These are phyloP conservation scores for Manis crassicaudata DNA, from an alignment of 2,797 vertebrate species.

Conservation along the genomic window DNA sequence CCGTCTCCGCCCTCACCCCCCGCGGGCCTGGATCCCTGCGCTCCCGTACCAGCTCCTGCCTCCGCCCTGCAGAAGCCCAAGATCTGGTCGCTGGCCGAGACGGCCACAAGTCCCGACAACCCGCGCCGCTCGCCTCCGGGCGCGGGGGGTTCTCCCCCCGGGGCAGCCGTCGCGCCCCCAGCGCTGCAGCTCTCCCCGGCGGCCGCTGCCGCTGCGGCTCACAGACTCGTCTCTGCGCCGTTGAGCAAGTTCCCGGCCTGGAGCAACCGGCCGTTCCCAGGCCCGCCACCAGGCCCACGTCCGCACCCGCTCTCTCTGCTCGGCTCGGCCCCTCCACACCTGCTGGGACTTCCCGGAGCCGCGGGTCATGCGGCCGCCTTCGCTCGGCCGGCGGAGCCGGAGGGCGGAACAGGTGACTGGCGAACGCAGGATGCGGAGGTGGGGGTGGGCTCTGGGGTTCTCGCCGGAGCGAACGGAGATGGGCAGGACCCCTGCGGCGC, in stretches of 20 bases:
- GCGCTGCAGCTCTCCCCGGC: constrained; percentile 87
- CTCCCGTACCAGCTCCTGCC: constrained; percentile 84
- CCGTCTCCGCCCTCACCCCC: constrained; percentile 64
- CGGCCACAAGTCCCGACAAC: constrained; percentile 96
- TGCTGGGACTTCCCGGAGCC: constrained; percentile 91
- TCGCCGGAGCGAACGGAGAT: accelerated
- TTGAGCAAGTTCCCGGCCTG: constrained; percentile 96
- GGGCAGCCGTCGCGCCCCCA: constrained; percentile 84
- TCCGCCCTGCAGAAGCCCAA: constrained; percentile 92
- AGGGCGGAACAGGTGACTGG: constrained; percentile 95
- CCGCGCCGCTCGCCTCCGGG: constrained; percentile 95
- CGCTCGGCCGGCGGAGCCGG: constrained; percentile 92
- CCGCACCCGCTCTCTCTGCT: constrained; percentile 93
- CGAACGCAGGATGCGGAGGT: not conserved
- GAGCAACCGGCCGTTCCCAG: constrained; percentile 95
- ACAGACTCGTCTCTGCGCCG: constrained; percentile 96
- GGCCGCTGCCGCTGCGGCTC: constrained; percentile 88
- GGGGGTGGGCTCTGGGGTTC: not conserved
- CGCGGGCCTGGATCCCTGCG: constrained; percentile 78
- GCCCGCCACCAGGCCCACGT: constrained; percentile 87
- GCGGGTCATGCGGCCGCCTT: constrained; percentile 89
- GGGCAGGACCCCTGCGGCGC: not conserved
- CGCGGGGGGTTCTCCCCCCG: constrained; percentile 87
- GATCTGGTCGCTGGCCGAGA: constrained; percentile 98
- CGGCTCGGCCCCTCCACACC: constrained; percentile 92